These are phyloP conservation scores for Cordilura impudica DNA, from an alignment of 2,888 invertebrate genomes.

Conservation along the genomic window DNA sequence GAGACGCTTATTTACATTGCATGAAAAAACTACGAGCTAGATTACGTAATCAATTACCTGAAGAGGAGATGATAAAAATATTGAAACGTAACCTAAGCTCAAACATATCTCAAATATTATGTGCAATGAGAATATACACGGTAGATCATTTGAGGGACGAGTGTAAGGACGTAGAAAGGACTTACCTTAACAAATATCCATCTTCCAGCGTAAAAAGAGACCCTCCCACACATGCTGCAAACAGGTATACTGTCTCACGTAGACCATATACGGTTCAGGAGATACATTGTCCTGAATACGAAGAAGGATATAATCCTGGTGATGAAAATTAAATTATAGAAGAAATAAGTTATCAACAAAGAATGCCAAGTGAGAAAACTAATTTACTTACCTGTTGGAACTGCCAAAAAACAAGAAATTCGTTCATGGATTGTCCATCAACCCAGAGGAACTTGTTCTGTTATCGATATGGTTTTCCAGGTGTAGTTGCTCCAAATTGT, in stretches of 20 bases:
- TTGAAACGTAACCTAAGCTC: constrained; percentile 10
- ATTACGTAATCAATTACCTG: neutral
- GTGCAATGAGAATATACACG: neutral
- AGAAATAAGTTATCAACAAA: neutral
- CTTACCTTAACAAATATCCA: no score
- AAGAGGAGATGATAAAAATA: constrained; percentile 13
- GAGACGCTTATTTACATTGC: neutral
- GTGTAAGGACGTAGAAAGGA: neutral
- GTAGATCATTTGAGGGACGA: constrained; percentile 32
- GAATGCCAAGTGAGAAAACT: neutral
- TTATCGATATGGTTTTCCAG: neutral
- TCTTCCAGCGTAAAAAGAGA: neutral
- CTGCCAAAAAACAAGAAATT: neutral
- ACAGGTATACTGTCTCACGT: neutral
- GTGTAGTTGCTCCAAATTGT: neutral
- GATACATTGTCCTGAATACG: neutral
- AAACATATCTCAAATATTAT: neutral
- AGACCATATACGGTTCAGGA: neutral
- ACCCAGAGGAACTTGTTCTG: neutral
- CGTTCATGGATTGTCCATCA: neutral
- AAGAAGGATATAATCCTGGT: no score
- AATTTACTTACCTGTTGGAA: neutral
- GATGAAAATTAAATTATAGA: no score
- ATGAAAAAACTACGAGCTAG: constrained; percentile 5
- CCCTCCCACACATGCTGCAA: neutral